Evolutionary conservation across 2,797 vertebrate species (phyloP).

Genomic region (Urosaurus nigricauda): DNA sequence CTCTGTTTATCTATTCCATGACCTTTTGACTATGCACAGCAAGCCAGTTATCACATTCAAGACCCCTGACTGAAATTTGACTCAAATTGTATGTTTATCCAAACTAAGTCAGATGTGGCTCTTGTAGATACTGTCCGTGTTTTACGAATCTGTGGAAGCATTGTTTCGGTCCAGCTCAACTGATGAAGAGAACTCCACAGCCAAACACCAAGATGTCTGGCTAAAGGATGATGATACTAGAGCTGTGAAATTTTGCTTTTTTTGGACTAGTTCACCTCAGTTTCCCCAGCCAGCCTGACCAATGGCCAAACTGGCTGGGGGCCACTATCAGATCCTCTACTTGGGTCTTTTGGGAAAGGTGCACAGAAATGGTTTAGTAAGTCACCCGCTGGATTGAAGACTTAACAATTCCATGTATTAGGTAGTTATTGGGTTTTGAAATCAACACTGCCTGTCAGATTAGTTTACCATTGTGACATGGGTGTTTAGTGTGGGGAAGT

Average conservation of each 20-base stretch:
- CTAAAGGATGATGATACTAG: too few species aligned
- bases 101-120: not conserved
- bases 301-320: too few species aligned
- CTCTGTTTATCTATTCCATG: not conserved
- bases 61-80: not conserved
- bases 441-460: constrained; percentile 43
- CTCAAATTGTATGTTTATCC: not conserved
- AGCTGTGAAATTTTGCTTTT: not conserved
- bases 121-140: not conserved
- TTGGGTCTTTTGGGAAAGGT: not conserved
- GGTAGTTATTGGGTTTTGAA: constrained; percentile 38
- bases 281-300: not conserved
- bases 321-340: too few species aligned
- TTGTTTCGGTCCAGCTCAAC: too few species aligned
- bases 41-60: not conserved
- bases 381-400: not conserved
- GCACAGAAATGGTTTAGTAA: constrained; percentile 21
- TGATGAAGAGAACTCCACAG: too few species aligned
- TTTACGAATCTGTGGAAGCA: not conserved
- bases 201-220: too few species aligned
- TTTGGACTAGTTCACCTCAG: not conserved
- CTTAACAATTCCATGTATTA: constrained; percentile 13
- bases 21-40: not conserved
- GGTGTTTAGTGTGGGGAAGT: constrained; percentile 32
- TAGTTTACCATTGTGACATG: constrained; percentile 16